Evolutionary conservation across 2,113 vertebrate genomes (phyloP), one percentile per base, ranked within the genome.

Genomic region (Uria lomvia): DNA sequence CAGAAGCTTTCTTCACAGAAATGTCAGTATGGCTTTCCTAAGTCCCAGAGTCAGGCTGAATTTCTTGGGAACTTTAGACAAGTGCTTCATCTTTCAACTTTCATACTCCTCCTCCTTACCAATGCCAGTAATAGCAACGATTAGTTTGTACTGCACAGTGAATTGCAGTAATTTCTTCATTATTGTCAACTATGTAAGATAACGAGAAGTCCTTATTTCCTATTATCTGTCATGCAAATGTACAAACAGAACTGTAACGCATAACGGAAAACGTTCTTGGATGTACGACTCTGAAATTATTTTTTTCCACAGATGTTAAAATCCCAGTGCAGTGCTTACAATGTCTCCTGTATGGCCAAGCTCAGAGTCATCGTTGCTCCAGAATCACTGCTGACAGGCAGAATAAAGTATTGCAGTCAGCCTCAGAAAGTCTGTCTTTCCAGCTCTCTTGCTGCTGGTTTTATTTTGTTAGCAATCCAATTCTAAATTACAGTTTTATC

Each of bases 211-310:
- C 43, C 42, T 90, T 70, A 43, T 86, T 90, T 94, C 72, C n/a
- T 92, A 6, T 70, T 88, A 68, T 83, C 43, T 90, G 26, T 45
- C 26, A 21, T 42, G 23, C 29, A 80, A 82, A 86, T 50, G 53
- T 45, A 27, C 32, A 86, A 88, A 59, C 24, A 45, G 18, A 66
- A 72, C 6, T 15, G 22, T 66, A 86, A 92, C 45, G 38, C 29
- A 14, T 86, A 95, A 88, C 59, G 32, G 50, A 92, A 88, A 86
- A 70, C 71, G 30, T 86, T 94, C 63, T 92, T 94, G 88, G 58
- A 86, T 66, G 42, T 88, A 88, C 20, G 45, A 12, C 17, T 90
- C 67, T 73, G 36, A 36, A 79, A 53, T 86, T 66, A 49, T 43
- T 86, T 83, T 95, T 76, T 94, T 60, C 76, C 50, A 60, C n/a